phyloP scores from a whole-genome alignment of 2,888 invertebrate genomes.

The Abscondita cerata region DNA sequence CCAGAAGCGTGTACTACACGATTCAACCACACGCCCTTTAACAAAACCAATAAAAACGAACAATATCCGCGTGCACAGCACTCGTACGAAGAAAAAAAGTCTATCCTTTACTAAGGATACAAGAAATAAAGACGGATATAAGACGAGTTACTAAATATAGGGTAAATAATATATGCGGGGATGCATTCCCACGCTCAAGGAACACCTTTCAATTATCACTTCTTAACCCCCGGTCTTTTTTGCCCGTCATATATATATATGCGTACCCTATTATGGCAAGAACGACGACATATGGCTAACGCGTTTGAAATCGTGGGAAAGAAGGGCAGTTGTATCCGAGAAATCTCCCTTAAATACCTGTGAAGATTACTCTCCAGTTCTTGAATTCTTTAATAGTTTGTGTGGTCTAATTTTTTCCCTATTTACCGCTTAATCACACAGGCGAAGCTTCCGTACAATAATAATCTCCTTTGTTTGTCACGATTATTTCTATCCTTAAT shows the following conservation, averaged over 20 bases:
- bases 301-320: slow-evolving; percentile 51
- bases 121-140: slow-evolving; percentile 14
- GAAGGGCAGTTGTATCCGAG: slow-evolving; percentile 35
- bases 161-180: slow-evolving; percentile 30
- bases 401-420: not conserved
- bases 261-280: slow-evolving; percentile 40
- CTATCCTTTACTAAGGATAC: slow-evolving; percentile 7
- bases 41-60: slow-evolving; percentile 33
- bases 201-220: slow-evolving; percentile 40
- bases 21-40: slow-evolving; percentile 26
- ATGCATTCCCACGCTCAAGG: slow-evolving; percentile 38
- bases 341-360: slow-evolving; percentile 45
- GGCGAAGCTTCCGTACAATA: not conserved
- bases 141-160: slow-evolving; percentile 30
- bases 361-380: slow-evolving; percentile 44
- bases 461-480: not conserved
- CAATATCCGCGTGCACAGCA: slow-evolving; percentile 36
- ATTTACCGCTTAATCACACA: not conserved
- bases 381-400: slow-evolving; percentile 27
- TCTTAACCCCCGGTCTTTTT: slow-evolving; percentile 36
- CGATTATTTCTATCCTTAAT: not conserved
- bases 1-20: slow-evolving; percentile 32
- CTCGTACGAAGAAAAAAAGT: slow-evolving; percentile 19
- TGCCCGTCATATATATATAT: slow-evolving; percentile 24
- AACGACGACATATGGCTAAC: slow-evolving; percentile 54